A percentile compares a stretch with the other conserved stretches of the same genome.
phyloP scores from a whole-genome alignment of 2,797 vertebrate genomes.

The Schizothorax lantsangensis region DNA sequence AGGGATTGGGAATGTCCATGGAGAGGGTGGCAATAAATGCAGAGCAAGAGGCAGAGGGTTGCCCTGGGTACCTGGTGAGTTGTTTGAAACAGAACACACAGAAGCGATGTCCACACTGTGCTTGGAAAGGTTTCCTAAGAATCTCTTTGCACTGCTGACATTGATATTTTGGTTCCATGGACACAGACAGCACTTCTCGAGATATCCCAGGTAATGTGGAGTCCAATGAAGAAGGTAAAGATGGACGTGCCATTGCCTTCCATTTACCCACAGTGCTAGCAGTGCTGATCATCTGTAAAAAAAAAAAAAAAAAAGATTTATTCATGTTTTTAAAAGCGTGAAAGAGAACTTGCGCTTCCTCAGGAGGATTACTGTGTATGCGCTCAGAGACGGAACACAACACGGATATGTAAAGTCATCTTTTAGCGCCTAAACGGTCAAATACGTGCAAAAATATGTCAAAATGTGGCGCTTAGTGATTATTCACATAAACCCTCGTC shows the following conservation, averaged over 20 bases:
- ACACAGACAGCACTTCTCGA: slow-evolving; percentile 87
- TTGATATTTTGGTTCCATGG: slow-evolving; percentile 93
- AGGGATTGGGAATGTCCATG: slow-evolving; percentile 25
- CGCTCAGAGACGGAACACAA: too few species aligned
- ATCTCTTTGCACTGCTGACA: slow-evolving; percentile 93
- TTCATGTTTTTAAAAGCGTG: too few species aligned
- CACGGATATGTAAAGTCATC: too few species aligned
- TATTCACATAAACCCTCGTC: too few species aligned
- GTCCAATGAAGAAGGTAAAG: slow-evolving; percentile 80
- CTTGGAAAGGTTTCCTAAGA: slow-evolving; percentile 91
- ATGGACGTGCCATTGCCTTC: slow-evolving; percentile 86
- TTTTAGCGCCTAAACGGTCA: too few species aligned
- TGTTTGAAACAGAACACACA: slow-evolving; percentile 90
- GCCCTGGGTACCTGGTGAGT: slow-evolving; percentile 87
- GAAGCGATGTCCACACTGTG: slow-evolving; percentile 96
- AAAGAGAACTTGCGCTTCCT: too few species aligned
- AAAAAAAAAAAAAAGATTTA: slow-evolving; percentile 16
- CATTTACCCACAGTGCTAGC: slow-evolving; percentile 66
- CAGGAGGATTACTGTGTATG: too few species aligned
- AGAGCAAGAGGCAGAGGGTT: slow-evolving; percentile 3
- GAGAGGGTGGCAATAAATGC: slow-evolving; percentile 32
- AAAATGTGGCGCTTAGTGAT: too few species aligned
- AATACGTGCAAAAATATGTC: too few species aligned
- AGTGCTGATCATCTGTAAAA: slow-evolving; percentile 61
- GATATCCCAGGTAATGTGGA: slow-evolving; percentile 89